A percentile compares a stretch with the other conserved stretches of the same genome.
These are phyloP conservation scores for Danio albolineatus DNA, from an alignment of 2,797 vertebrate species.

Conservation along the genomic window DNA sequence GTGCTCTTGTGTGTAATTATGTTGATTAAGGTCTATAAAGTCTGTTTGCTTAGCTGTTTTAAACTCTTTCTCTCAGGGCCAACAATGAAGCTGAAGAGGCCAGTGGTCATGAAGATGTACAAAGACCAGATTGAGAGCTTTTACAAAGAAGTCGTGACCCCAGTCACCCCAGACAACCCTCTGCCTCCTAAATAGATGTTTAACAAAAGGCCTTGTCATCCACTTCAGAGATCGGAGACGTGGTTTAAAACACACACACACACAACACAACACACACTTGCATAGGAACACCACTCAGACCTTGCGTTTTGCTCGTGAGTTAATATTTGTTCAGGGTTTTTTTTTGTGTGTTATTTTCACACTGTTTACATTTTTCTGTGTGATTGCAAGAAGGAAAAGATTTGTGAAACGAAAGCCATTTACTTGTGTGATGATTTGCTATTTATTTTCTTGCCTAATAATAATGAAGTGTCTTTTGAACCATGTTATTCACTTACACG, in stretches of 20 bases:
- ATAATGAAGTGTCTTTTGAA: constrained; percentile 51
- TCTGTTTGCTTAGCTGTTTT: constrained; percentile 11
- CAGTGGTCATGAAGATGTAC: constrained; percentile 86
- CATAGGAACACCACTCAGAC: constrained; percentile 24
- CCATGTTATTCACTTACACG: constrained; percentile 53
- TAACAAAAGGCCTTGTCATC: constrained; percentile 9
- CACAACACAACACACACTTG: neutral
- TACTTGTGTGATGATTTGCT: constrained; percentile 42
- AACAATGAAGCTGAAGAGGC: constrained; percentile 90
- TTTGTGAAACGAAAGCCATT: constrained; percentile 64
- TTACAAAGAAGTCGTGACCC: constrained; percentile 82
- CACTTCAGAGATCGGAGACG: constrained; percentile 18
- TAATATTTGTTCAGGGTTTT: constrained; percentile 61
- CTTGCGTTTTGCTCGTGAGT: constrained; percentile 26
- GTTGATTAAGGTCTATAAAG: neutral
- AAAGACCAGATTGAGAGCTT: constrained; percentile 83
- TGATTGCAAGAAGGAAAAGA: constrained; percentile 49
- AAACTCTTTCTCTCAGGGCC: constrained; percentile 79
- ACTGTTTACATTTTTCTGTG: constrained; percentile 65
- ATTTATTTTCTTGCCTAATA: constrained; percentile 70
- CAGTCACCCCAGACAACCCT: constrained; percentile 77
- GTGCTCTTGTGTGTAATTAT: neutral
- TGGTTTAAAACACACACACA: neutral
- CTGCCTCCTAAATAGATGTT: constrained; percentile 71
- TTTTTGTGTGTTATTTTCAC: constrained; percentile 58